Conservation (phyloP, 2,797 vertebrate species). For the Gorsachius magnificus region DNA sequence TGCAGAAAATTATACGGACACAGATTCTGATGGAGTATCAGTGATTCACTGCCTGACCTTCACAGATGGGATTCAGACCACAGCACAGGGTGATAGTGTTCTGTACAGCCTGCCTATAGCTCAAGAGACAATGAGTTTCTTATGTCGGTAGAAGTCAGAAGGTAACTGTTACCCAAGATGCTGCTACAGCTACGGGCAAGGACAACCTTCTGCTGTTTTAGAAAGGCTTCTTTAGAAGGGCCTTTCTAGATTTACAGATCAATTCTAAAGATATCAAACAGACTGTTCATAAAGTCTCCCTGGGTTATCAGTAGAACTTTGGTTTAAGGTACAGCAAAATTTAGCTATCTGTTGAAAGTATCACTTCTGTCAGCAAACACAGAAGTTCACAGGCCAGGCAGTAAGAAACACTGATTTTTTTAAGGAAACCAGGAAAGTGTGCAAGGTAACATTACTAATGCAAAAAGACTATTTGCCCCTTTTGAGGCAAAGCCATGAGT, state of each 20-base stretch:
- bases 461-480: neutral
- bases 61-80: neutral
- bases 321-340: neutral
- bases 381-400: neutral
- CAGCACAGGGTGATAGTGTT: neutral
- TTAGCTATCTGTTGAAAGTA: neutral
- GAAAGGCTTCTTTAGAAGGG: neutral
- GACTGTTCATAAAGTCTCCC: neutral
- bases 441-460: neutral
- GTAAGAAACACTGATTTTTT: neutral
- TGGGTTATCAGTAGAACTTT: neutral
- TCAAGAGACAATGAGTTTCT: neutral
- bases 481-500: neutral
- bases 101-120: neutral
- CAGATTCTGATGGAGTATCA: neutral
- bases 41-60: neutral
- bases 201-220: neutral
- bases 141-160: no score
- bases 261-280: neutral
- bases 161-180: neutral
- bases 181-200: neutral
- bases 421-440: neutral
- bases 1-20: neutral
- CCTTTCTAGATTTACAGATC: neutral
- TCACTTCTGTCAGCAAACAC: neutral